Evolutionary conservation across 2,888 invertebrate genomes (phyloP).

Genomic region (Nephrotoma appendiculata): DNA sequence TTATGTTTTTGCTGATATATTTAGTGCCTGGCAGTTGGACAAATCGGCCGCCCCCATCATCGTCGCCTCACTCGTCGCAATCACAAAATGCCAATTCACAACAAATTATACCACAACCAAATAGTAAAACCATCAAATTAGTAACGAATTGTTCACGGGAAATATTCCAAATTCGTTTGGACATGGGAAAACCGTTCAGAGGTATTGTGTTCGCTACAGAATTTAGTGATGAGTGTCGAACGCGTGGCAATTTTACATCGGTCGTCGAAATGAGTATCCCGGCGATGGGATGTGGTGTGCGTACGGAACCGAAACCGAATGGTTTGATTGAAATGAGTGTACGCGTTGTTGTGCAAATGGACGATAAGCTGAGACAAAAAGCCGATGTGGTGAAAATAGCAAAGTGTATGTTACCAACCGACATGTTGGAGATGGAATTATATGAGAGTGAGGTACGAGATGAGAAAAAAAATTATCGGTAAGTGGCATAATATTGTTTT

Average conservation of each 20-base stretch:
- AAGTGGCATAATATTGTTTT: neutral
- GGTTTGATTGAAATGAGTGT: slow-evolving; percentile 46
- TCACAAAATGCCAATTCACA: neutral
- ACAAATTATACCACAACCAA: neutral
- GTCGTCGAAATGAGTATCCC: slow-evolving; percentile 25
- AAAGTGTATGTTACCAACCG: slow-evolving; percentile 35
- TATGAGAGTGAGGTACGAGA: neutral
- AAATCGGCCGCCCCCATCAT: slow-evolving; percentile 18
- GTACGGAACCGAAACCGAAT: slow-evolving; percentile 38
- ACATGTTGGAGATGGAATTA: slow-evolving; percentile 25
- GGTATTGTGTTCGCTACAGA: slow-evolving; percentile 62
- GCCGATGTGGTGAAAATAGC: slow-evolving; percentile 52
- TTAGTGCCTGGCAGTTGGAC: slow-evolving; percentile 20
- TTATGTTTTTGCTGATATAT: neutral
- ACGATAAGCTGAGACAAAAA: slow-evolving; percentile 54
- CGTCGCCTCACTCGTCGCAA: slow-evolving; percentile 8
- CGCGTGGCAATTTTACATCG: slow-evolving; percentile 35
- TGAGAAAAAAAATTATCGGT: neutral
- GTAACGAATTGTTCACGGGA: slow-evolving; percentile 47
- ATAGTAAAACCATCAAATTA: slow-evolving; percentile 42
- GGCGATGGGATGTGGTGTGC: slow-evolving; percentile 47
- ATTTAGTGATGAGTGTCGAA: slow-evolving; percentile 54
- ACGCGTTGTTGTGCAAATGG: slow-evolving; percentile 59
- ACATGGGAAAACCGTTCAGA: slow-evolving; percentile 41
- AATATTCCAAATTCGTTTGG: slow-evolving; percentile 44